These are phyloP conservation scores for Probaryconus sp. DNA, from an alignment of 1,140 invertebrate genomes.

Conservation along the genomic window DNA sequence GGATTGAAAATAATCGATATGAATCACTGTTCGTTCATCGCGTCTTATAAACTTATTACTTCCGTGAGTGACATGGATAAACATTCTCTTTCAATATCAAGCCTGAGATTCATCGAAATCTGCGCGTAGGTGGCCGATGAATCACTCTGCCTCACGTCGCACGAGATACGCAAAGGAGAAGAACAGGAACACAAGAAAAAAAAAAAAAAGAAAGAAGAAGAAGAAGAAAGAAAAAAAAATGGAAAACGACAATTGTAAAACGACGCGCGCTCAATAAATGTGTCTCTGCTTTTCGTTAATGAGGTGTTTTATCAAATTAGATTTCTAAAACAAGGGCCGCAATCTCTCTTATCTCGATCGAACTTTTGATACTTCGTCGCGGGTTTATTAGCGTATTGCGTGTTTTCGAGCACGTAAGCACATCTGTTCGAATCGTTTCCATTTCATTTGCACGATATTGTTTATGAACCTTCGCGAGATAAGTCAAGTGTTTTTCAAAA, in stretches of 20 bases:
- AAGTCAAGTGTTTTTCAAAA: too few relatives aligned
- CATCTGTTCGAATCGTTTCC: not conserved
- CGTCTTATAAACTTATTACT: not conserved
- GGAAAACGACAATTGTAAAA: constrained; percentile 14
- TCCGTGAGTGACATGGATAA: constrained; percentile 15
- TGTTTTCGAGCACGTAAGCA: constrained; percentile 14
- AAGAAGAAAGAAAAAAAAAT: too few relatives aligned
- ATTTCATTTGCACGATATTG: not conserved
- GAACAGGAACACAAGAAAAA: not conserved
- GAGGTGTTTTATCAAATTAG: not conserved
- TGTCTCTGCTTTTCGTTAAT: not conserved
- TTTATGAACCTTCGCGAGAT: not conserved
- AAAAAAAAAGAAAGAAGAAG: too few relatives aligned
- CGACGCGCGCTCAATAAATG: not conserved
- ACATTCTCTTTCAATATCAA: constrained; percentile 17
- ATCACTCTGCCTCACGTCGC: constrained; percentile 23
- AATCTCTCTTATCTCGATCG: constrained; percentile 1
- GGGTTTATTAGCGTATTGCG: constrained; percentile 1
- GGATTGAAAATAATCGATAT: not conserved
- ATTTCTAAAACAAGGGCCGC: not conserved
- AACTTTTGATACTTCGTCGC: not conserved
- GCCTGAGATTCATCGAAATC: constrained; percentile 20
- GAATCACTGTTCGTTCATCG: not conserved
- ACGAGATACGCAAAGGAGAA: not conserved
- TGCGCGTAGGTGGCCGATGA: constrained; percentile 24